phyloP scores from a whole-genome alignment of 2,797 vertebrate genomes.

The Antrozous pallidus region DNA sequence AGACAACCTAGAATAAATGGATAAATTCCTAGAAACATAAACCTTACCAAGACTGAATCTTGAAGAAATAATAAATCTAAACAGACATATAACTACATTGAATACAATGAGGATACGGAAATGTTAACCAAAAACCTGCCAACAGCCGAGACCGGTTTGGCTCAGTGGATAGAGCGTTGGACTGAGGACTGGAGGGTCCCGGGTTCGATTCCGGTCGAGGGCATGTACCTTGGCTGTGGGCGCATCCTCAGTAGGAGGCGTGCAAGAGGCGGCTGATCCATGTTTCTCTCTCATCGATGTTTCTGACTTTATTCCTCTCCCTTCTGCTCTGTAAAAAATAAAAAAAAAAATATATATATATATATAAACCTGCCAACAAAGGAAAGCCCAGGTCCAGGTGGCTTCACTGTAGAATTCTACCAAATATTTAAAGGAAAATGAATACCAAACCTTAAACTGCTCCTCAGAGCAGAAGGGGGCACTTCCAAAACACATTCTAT shows the following conservation, averaged over 20 bases:
- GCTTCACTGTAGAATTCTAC: background rate
- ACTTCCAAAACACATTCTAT: background rate
- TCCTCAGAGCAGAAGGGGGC: background rate
- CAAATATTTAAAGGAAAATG: background rate
- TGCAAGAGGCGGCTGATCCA: too few species aligned
- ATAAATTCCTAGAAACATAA: background rate
- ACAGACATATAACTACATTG: background rate
- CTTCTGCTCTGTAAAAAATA: too few species aligned
- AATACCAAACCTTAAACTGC: background rate
- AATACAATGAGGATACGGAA: background rate
- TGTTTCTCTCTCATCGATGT: too few species aligned
- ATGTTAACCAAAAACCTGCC: too few species aligned
- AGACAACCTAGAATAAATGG: background rate
- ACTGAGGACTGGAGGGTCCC: too few species aligned
- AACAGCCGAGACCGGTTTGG: too few species aligned
- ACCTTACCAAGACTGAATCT: background rate
- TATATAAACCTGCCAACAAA: background rate
- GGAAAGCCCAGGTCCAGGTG: background rate
- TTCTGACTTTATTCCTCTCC: too few species aligned
- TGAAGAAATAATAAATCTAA: background rate
- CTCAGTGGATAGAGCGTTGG: too few species aligned
- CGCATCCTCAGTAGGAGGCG: too few species aligned
- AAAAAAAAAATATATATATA: too few species aligned
- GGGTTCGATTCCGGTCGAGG: too few species aligned
- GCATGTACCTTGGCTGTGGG: too few species aligned